Evolutionary conservation across 2,113 vertebrate species (phyloP), one percentile per base, ranked within the genome.

Genomic region (Tragelaphus buxtoni): DNA sequence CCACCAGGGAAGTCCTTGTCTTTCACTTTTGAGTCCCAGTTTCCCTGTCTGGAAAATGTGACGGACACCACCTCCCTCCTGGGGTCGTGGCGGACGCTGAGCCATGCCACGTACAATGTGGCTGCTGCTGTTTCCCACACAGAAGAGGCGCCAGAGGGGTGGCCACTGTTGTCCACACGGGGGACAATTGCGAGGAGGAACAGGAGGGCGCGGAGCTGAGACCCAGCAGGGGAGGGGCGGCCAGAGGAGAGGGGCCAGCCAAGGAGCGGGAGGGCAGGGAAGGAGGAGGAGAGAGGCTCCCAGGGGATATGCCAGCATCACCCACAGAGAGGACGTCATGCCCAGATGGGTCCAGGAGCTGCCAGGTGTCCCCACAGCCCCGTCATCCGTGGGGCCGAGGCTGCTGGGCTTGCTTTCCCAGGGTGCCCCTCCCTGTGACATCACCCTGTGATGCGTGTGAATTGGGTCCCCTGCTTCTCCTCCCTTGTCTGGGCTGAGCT

Each of bases 331-430:
- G 58, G 49, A 35, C 4, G 10, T 56, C 11, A 4, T 42, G 30
- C 63, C 30, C 51, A 53, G 60, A 6, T 51, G 32, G 32, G 11
- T 60, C 32, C 60, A 26, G 42, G 65, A 53, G 61, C 32, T 1
- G 32, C 24, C 16, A 7, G 35, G 35, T 3, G 18, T 77, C 82
- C 47, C 55, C 45, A 61, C 20, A 32, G 56, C n/a, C 17, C 89
- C 1, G 0, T 51, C 5, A 6, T 49, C 7, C 1, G 8, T 2
- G 10, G 18, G 30, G 20, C 55, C 2, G 18, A 42, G 39, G 53
- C 58, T 61, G 26, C n/a, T 1, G 2, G 74, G 49, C 82, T 39
- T 45, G 24, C 47, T 65, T 88, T 87, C 35, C 22, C 26, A 26
- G 13, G 51, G 22, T 39, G 51, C 4, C 39, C 1, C 30, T 84